Evolutionary conservation across 2,888 invertebrate species (phyloP), one percentile per base, ranked within the genome.

Genomic region (Catonia carolina): DNA sequence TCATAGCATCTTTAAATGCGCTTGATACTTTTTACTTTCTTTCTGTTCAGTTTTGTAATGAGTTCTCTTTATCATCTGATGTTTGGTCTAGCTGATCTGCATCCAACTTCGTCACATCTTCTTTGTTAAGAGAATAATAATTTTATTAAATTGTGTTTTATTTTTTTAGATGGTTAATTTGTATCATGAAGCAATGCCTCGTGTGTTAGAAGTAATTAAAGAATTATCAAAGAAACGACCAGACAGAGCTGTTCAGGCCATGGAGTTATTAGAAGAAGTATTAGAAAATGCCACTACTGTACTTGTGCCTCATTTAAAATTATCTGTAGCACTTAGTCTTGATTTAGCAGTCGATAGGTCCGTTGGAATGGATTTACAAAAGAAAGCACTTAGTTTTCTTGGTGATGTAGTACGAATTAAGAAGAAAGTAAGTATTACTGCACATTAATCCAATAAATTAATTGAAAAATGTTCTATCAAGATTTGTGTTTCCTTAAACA

Each of bases 321-420:
- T 75, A 17, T 72, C 86, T 10, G 71, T 86, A 7, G 79, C 82
- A 52, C 79, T 86, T 71, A 85, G 85, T 69, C 72, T 89, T 51
- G 76, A 78, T 64, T 75, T 84, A 17, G 79, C 81, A 10, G 15
- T 37, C 6, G 79, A 83, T 59, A 72, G 72, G 48, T 71, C 76
- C 14, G 71, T 82, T 14, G 79, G 80, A 4, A 79, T 80, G 60
- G 74, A 77, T 31, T 74, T 87, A 10, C 79, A 85, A 67, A 79
- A 84, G 3, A 85, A 85, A 71, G 81, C 84, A 1, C 77, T 88
- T 15, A 76, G 79, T 41, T 81, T 84, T 56, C 75, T 86, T 58
- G 82, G 83, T 0, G 81, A 80, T 73, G 67, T 88, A 42, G 79
- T 81, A 10, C 77, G 81, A 55, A 73, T 82, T 2, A 87, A 86